Percentiles rank a stretch among this genome's conserved stretches.
Evolutionary conservation across 2,113 vertebrate species (phyloP).

Genomic region (Triplophysa tibetana): DNA sequence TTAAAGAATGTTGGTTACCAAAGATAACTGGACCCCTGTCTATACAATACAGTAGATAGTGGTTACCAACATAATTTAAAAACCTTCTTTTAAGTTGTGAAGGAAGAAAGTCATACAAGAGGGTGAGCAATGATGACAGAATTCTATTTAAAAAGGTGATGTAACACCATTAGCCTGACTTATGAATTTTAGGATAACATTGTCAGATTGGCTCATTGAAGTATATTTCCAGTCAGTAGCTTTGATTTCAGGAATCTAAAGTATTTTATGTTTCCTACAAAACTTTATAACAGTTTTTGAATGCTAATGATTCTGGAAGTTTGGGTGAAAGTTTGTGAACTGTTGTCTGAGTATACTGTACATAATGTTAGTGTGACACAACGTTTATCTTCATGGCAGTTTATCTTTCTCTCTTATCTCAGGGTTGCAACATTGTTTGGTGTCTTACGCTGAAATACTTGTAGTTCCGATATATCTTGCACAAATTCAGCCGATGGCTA

Average conservation of each 20-base stretch:
- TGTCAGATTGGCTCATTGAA: too few species aligned
- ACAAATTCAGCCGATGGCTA: not conserved
- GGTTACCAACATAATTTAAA: too few species aligned
- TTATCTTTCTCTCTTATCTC: not conserved
- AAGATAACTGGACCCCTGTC: too few species aligned
- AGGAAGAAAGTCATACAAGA: too few species aligned
- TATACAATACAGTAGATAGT: too few species aligned
- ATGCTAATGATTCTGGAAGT: slow-evolving; percentile 10
- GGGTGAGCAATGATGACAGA: too few species aligned
- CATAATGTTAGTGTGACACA: not conserved
- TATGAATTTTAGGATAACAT: too few species aligned
- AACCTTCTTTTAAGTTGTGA: too few species aligned
- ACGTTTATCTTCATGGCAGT: not conserved
- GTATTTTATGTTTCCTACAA: not conserved
- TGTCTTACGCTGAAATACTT: too few species aligned
- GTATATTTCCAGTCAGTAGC: too few species aligned
- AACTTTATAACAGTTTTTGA: not conserved
- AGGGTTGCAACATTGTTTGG: not conserved
- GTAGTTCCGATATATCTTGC: not conserved
- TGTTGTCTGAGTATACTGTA: not conserved
- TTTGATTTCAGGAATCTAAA: too few species aligned
- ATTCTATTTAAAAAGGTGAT: not conserved
- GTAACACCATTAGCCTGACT: not conserved
- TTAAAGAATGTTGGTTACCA: too few species aligned
- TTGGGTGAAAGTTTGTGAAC: not conserved